These are phyloP conservation scores for Sorex fumeus DNA, from an alignment of 2,113 vertebrate species.

Conservation along the genomic window DNA sequence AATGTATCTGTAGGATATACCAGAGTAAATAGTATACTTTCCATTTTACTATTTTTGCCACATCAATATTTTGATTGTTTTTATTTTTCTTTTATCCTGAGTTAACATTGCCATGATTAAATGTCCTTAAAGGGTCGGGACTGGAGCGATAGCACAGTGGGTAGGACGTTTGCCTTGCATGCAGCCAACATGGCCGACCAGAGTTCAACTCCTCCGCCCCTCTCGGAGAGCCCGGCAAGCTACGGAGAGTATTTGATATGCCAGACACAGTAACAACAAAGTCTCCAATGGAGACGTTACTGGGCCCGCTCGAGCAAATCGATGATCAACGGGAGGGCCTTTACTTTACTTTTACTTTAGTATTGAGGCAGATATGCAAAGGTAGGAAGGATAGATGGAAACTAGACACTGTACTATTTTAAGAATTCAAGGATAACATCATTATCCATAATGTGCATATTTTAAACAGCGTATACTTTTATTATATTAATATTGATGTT, in stretches of 20 bases:
- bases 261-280: too few relatives aligned
- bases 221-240: too few relatives aligned
- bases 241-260: too few relatives aligned
- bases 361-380: neutral
- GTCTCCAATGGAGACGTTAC: too few relatives aligned
- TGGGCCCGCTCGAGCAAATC: too few relatives aligned
- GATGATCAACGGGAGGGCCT: too few relatives aligned
- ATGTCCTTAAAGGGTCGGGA: conserved; percentile 54
- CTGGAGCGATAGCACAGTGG: too few relatives aligned
- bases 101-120: conserved; percentile 52
- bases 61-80: conserved; percentile 66
- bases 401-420: conserved; percentile 26
- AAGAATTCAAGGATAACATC: neutral
- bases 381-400: neutral
- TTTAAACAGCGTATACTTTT: conserved; percentile 31
- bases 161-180: too few relatives aligned
- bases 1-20: conserved; percentile 86
- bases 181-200: too few relatives aligned
- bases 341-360: too few relatives aligned
- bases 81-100: conserved; percentile 36
- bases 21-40: conserved; percentile 69
- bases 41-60: conserved; percentile 66
- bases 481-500: conserved; percentile 41
- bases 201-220: too few relatives aligned
- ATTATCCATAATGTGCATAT: neutral